These are phyloP conservation scores for Diaprepes abbreviatus DNA, from an alignment of 2,888 invertebrate genomes.

Conservation along the genomic window DNA sequence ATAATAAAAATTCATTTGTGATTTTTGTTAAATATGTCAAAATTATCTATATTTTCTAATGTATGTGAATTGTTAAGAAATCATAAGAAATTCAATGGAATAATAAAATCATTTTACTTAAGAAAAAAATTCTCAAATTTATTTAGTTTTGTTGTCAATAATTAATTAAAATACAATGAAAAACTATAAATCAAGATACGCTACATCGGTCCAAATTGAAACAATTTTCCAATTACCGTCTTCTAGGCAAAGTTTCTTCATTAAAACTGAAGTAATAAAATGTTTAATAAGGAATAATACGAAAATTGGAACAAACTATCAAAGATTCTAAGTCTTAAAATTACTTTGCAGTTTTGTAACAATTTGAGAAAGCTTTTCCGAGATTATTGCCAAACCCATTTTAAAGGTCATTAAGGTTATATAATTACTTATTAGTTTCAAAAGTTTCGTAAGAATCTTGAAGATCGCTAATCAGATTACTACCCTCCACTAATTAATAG, in stretches of 20 bases:
- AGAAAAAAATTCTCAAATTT: no score
- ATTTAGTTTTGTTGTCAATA: not conserved
- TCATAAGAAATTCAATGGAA: no score
- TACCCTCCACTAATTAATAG: slow-evolving; percentile 38
- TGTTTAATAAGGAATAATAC: slow-evolving; percentile 17
- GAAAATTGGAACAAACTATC: slow-evolving; percentile 33
- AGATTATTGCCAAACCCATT: slow-evolving; percentile 28
- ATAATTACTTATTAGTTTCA: slow-evolving; percentile 27
- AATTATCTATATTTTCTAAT: no score
- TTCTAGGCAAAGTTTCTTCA: slow-evolving; percentile 16
- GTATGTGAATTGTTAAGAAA: no score
- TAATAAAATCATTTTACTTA: no score
- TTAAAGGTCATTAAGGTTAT: slow-evolving; percentile 29
- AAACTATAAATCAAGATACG: not conserved
- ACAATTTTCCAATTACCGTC: not conserved
- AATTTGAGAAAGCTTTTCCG: slow-evolving; percentile 21
- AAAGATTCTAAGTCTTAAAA: slow-evolving; percentile 20
- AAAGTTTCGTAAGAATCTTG: slow-evolving; percentile 33
- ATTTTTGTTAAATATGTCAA: no score
- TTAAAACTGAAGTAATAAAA: slow-evolving; percentile 12
- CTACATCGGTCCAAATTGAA: not conserved
- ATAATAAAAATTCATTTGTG: no score
- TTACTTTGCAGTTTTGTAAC: slow-evolving; percentile 31
- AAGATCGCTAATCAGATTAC: slow-evolving; percentile 46
- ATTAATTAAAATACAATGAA: not conserved